Conservation (phyloP, 1,140 invertebrate species). For the Calephelis nemesis region DNA sequence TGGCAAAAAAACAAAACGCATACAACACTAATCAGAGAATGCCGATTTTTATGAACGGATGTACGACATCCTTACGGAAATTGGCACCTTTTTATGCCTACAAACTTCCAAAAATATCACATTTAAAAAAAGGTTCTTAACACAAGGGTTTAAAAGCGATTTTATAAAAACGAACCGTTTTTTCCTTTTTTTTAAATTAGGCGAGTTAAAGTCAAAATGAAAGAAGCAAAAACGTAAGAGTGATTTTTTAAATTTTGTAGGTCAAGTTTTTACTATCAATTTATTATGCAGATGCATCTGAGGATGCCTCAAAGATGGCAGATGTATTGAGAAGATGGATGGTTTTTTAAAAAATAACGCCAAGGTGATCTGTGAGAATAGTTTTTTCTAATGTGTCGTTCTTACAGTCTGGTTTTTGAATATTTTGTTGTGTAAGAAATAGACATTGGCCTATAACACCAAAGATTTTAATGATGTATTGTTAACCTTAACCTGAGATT, state of each 20-base stretch:
- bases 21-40: slow-evolving; percentile 65
- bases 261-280: slow-evolving; percentile 75
- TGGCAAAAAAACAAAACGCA: slow-evolving; percentile 59
- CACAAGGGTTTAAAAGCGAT: not conserved
- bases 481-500: no score
- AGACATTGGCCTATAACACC: no score
- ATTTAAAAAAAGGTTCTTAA: not conserved
- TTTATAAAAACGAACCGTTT: not conserved
- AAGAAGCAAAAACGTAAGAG: slow-evolving; percentile 44
- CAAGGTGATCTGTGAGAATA: slow-evolving; percentile 62
- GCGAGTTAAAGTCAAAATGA: slow-evolving; percentile 34
- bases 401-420: no score
- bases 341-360: slow-evolving; percentile 46
- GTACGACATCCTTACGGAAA: slow-evolving; percentile 68
- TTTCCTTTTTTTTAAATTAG: not conserved
- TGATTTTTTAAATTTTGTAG: slow-evolving; percentile 67
- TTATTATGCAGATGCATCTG: slow-evolving; percentile 72
- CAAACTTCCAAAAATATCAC: not conserved
- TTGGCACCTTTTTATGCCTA: slow-evolving; percentile 69
- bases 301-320: slow-evolving; percentile 51
- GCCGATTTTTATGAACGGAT: slow-evolving; percentile 74
- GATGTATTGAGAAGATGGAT: slow-evolving; percentile 44
- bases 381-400: slow-evolving; percentile 24
- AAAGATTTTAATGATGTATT: no score
- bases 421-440: no score